These are phyloP conservation scores for Drosophila vallismaia DNA, from an alignment of 2,888 invertebrate species.

Conservation along the genomic window DNA sequence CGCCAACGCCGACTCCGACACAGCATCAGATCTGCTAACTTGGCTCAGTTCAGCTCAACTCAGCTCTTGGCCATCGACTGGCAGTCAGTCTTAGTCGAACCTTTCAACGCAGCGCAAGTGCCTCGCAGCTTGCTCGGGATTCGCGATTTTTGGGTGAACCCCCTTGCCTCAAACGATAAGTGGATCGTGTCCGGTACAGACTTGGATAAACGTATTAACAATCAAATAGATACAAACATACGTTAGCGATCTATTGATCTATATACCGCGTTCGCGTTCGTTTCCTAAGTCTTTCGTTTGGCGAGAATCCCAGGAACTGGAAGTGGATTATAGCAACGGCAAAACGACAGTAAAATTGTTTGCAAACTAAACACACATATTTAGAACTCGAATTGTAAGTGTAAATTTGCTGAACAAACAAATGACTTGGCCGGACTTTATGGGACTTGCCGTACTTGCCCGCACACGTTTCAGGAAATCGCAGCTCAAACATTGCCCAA, in stretches of 20 bases:
- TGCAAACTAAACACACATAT: constrained; percentile 36
- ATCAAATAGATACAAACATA: not conserved
- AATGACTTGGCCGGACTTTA: constrained; percentile 40
- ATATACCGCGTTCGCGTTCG: constrained; percentile 55
- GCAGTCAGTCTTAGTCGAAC: constrained; percentile 80
- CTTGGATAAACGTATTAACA: not conserved
- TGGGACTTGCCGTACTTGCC: constrained; percentile 59
- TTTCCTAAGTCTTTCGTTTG: constrained; percentile 76
- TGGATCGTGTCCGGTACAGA: constrained; percentile 14
- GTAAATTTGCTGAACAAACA: constrained; percentile 68
- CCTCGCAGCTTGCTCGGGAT: constrained; percentile 48
- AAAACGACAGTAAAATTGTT: constrained; percentile 24
- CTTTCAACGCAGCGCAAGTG: constrained; percentile 78
- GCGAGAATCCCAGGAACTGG: constrained; percentile 41
- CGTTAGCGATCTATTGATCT: not conserved
- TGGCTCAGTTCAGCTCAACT: constrained; percentile 47
- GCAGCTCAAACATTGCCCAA: constrained; percentile 41
- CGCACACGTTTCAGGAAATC: constrained; percentile 57
- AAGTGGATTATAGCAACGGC: constrained; percentile 50
- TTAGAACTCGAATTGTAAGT: constrained; percentile 68
- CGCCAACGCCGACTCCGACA: constrained; percentile 30
- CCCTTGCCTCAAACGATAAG: constrained; percentile 5
- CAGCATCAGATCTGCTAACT: constrained; percentile 34
- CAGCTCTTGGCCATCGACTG: constrained; percentile 45
- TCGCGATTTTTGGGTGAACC: constrained; percentile 30